phyloP scores from a whole-genome alignment of 2,113 vertebrate genomes.

The Tachycineta bicolor region DNA sequence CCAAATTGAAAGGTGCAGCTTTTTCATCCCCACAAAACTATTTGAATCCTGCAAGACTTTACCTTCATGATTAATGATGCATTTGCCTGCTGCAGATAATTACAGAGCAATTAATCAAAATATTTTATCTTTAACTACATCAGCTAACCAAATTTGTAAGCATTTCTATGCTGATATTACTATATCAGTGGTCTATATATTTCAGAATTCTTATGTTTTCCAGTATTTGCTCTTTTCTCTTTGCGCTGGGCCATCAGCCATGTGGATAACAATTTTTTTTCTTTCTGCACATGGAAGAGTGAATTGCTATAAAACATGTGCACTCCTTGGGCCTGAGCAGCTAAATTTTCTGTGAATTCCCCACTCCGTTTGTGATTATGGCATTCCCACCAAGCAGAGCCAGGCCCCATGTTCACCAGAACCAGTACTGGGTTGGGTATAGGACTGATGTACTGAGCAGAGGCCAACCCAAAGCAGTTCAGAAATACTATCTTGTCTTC shows the following conservation, averaged over 20 bases:
- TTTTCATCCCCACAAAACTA: neutral
- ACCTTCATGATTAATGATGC: neutral
- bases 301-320: neutral
- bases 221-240: neutral
- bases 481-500: neutral
- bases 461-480: neutral
- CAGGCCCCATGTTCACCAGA: neutral
- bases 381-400: neutral
- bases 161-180: neutral
- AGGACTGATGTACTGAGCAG: neutral
- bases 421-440: rapidly evolving
- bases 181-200: neutral
- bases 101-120: neutral
- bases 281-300: neutral
- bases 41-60: neutral
- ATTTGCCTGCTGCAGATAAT: neutral
- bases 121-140: neutral
- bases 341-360: neutral
- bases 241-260: neutral
- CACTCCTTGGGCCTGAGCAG: neutral
- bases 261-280: neutral
- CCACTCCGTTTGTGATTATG: neutral
- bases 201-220: neutral
- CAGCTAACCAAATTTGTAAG: neutral
- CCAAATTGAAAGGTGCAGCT: neutral